These are phyloP conservation scores for Sebastes steindachneri DNA, from an alignment of 2,797 vertebrate genomes.

Conservation along the genomic window DNA sequence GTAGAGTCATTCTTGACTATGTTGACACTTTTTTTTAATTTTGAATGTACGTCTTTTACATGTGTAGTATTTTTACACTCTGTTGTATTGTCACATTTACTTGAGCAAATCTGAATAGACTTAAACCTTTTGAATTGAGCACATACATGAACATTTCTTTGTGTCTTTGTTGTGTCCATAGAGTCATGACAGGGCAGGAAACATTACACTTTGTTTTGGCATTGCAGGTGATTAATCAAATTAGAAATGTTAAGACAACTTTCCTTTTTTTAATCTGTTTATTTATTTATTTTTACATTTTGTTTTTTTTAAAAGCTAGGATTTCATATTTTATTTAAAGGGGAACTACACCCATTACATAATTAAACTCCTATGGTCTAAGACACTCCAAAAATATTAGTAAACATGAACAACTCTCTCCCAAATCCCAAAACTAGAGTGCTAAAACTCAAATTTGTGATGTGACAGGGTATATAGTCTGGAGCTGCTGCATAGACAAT, in stretches of 20 bases:
- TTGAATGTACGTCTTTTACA: no score
- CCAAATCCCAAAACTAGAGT: background rate
- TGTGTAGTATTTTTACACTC: background rate
- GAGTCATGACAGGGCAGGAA: background rate
- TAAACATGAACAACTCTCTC: background rate
- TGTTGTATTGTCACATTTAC: background rate
- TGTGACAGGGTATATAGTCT: background rate
- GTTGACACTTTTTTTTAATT: background rate
- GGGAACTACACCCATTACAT: background rate
- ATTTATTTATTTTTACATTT: no score
- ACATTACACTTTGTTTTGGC: background rate
- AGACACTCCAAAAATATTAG: background rate
- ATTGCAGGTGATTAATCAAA: background rate
- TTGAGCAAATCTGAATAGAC: background rate
- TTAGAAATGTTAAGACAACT: background rate
- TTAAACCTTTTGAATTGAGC: background rate
- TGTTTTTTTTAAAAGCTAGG: background rate
- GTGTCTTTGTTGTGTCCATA: background rate
- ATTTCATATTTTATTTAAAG: background rate
- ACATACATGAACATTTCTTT: background rate
- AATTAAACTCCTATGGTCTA: background rate
- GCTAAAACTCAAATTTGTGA: background rate
- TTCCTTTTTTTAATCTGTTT: background rate
- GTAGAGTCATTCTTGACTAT: background rate
- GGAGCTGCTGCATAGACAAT: background rate